A percentile compares a stretch with the other conserved stretches of the same genome.
Conservation (phyloP, 2,113 vertebrate genomes). For the Oryzias woworae region DNA sequence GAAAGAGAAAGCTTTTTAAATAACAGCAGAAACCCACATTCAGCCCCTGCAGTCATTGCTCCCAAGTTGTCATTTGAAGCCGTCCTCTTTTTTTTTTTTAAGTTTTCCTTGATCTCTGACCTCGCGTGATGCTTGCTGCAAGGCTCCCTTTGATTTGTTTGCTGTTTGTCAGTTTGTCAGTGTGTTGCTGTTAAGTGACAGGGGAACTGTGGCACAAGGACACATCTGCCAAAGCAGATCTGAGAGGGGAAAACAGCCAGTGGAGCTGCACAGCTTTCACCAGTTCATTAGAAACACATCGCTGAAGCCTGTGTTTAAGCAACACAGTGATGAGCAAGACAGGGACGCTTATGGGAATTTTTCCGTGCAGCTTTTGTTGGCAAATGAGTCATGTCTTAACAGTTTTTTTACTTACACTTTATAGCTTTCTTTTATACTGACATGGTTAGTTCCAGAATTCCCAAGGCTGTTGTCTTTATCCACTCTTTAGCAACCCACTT, state of each 20-base stretch:
- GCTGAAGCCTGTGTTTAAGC: neutral
- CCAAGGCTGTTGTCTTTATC: neutral
- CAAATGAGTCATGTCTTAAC: too few species aligned
- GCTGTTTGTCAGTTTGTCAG: neutral
- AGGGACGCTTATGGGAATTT: neutral
- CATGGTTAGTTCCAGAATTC: neutral
- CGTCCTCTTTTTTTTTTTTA: neutral
- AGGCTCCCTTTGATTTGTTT: slow-evolving; percentile 37
- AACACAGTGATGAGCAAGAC: neutral
- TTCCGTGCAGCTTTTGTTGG: too few species aligned
- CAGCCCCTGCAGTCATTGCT: slow-evolving; percentile 12
- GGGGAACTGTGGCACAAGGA: neutral
- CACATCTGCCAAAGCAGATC: neutral
- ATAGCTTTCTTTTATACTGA: neutral
- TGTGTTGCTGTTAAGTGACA: slow-evolving; percentile 9
- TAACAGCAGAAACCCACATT: slow-evolving; percentile 11
- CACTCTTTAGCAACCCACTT: neutral
- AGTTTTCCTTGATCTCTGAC: slow-evolving; percentile 38
- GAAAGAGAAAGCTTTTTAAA: slow-evolving; percentile 31
- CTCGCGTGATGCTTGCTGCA: slow-evolving; percentile 4
- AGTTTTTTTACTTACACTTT: neutral
- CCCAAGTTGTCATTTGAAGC: neutral
- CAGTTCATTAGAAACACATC: neutral
- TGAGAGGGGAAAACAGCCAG: neutral
- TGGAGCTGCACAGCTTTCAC: neutral